These are phyloP conservation scores for Archips crataeganus DNA, from an alignment of 2,888 invertebrate species.

Conservation along the genomic window DNA sequence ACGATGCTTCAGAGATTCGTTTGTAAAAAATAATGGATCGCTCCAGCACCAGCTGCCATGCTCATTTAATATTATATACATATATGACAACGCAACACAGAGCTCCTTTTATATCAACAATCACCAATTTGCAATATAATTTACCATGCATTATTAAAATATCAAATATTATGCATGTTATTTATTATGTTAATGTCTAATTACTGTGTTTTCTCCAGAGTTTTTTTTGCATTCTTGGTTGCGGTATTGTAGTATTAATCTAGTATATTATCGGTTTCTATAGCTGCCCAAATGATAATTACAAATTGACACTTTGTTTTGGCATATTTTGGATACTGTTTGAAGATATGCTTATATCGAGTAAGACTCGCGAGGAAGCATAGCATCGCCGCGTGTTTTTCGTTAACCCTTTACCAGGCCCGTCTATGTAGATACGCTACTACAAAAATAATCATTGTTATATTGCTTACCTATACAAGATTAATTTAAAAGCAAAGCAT, in stretches of 20 bases:
- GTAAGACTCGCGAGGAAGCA: conserved; percentile 24
- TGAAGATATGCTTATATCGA: not conserved
- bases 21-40: not conserved
- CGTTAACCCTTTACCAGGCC: too few relatives aligned
- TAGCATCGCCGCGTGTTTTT: not conserved
- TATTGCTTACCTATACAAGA: too few relatives aligned
- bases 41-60: not conserved
- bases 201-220: conserved; percentile 25
- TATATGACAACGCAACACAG: conserved; percentile 22
- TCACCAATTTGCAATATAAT: conserved; percentile 32
- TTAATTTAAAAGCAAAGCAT: too few relatives aligned
- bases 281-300: conserved; percentile 15
- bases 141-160: conserved; percentile 33
- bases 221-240: conserved; percentile 1
- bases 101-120: conserved; percentile 38
- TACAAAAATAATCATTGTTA: too few relatives aligned
- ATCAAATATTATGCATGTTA: conserved; percentile 42
- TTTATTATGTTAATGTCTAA: conserved; percentile 34
- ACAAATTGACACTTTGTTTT: conserved; percentile 35
- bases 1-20: not conserved
- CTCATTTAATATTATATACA: not conserved
- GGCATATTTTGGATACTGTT: conserved; percentile 14
- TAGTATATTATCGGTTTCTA: conserved; percentile 15
- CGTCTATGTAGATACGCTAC: too few relatives aligned
- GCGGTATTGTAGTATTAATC: not conserved